A percentile compares a stretch with the other conserved stretches of the same genome.
phyloP scores from a whole-genome alignment of 2,888 invertebrate genomes.

The Pseudolycoriella hygida region DNA sequence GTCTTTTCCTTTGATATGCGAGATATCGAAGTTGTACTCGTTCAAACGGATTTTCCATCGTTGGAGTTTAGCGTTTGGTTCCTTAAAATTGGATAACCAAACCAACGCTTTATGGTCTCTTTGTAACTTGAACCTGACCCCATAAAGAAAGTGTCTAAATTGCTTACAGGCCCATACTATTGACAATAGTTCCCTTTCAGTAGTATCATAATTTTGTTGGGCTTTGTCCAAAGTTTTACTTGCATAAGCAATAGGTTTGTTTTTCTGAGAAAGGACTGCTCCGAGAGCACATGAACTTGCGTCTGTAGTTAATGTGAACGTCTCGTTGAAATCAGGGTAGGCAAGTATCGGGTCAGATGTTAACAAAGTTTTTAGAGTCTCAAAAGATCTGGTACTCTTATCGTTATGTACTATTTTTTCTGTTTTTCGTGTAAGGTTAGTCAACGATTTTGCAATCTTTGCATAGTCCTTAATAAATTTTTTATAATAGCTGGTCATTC shows the following conservation, averaged over 20 bases:
- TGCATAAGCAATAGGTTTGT: background rate
- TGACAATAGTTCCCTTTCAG: background rate
- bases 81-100: background rate
- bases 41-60: slow-evolving; percentile 11
- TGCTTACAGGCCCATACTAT: background rate
- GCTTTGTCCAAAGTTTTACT: background rate
- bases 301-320: slow-evolving; percentile 1
- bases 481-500: background rate
- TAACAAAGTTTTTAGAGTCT: background rate
- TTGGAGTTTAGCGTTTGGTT: background rate
- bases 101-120: background rate
- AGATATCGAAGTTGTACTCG: slow-evolving; percentile 12
- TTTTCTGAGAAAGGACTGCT: background rate
- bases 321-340: slow-evolving; percentile 1
- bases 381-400: no score
- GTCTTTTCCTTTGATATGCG: slow-evolving; percentile 11
- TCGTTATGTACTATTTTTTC: background rate
- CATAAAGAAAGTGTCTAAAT: background rate
- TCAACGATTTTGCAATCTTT: background rate
- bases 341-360: background rate
- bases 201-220: background rate
- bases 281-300: background rate
- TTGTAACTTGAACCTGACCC: background rate
- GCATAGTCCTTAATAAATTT: background rate
- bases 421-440: background rate